Percentiles rank a stretch among this genome's conserved stretches.
Conservation (phyloP, 2,113 vertebrate species). For the Tetrax tetrax region DNA sequence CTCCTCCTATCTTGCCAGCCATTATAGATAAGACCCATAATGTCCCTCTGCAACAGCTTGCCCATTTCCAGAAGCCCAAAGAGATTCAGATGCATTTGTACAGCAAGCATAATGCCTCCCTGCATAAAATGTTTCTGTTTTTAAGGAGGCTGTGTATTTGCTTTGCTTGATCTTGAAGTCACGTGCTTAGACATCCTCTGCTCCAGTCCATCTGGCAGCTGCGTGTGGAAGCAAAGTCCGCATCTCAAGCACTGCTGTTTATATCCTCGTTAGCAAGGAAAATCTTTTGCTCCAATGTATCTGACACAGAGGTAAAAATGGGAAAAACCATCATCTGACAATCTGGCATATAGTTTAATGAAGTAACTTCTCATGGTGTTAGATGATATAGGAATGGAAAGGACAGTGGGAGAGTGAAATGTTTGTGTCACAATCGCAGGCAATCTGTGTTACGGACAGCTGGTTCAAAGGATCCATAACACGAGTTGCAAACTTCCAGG, state of each 20-base stretch:
- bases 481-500: neutral
- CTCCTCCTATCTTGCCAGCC: neutral
- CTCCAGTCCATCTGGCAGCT: conserved; percentile 12
- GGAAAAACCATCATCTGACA: neutral
- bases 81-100: neutral
- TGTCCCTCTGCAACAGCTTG: neutral
- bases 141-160: neutral
- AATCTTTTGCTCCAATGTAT: neutral
- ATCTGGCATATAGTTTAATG: neutral
- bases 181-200: neutral
- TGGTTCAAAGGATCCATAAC: neutral
- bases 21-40: neutral
- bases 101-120: neutral
- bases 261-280: neutral
- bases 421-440: neutral
- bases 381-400: neutral
- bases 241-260: neutral
- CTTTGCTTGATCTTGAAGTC: neutral
- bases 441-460: neutral
- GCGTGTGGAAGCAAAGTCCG: neutral
- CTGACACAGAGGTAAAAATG: neutral
- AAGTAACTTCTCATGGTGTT: neutral
- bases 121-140: neutral
- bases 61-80: neutral
- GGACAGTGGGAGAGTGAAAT: neutral